Percentiles rank a stretch among this genome's conserved stretches.
These are phyloP conservation scores for Phaethon lepturus DNA, from an alignment of 2,113 vertebrate species.

Conservation along the genomic window DNA sequence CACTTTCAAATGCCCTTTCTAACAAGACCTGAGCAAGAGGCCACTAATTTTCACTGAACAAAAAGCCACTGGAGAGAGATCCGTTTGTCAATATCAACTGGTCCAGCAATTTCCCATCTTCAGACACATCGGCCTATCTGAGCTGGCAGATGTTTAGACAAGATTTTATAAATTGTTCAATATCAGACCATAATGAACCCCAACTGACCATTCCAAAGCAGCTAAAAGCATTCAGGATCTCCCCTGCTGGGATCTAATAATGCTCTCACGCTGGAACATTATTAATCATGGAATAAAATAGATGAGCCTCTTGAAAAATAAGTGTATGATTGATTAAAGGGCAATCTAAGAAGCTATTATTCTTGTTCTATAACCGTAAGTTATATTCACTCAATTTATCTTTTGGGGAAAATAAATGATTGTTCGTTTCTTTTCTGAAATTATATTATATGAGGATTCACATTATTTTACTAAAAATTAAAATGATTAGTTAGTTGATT, in stretches of 20 bases:
- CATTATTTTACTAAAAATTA: slow-evolving; percentile 69
- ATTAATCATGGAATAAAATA: slow-evolving; percentile 96
- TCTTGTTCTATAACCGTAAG: slow-evolving; percentile 87
- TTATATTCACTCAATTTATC: slow-evolving; percentile 89
- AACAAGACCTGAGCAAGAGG: slow-evolving; percentile 84
- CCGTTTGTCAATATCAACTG: slow-evolving; percentile 88
- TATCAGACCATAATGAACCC: slow-evolving; percentile 95
- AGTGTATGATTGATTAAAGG: slow-evolving; percentile 93
- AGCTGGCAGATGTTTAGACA: slow-evolving; percentile 98
- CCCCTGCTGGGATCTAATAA: slow-evolving; percentile 92
- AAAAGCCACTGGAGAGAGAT: slow-evolving; percentile 85
- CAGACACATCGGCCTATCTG: slow-evolving; percentile 85
- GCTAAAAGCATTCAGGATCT: slow-evolving; percentile 87
- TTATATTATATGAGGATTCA: slow-evolving; percentile 68
- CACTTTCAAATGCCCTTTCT: slow-evolving; percentile 86
- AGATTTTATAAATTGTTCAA: slow-evolving; percentile 99
- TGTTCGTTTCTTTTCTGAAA: slow-evolving; percentile 75
- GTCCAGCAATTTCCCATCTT: slow-evolving; percentile 88
- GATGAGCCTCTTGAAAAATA: slow-evolving; percentile 90
- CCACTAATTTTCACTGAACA: slow-evolving; percentile 83
- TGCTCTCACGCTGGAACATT: slow-evolving; percentile 82
- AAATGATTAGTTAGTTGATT: slow-evolving; percentile 38
- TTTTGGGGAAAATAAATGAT: slow-evolving; percentile 83
- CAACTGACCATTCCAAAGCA: slow-evolving; percentile 93
- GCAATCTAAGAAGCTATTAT: slow-evolving; percentile 90